A percentile compares a stretch with the other conserved stretches of the same genome.
These are phyloP conservation scores for Stratiomys singularior DNA, from an alignment of 2,888 invertebrate genomes.

Conservation along the genomic window DNA sequence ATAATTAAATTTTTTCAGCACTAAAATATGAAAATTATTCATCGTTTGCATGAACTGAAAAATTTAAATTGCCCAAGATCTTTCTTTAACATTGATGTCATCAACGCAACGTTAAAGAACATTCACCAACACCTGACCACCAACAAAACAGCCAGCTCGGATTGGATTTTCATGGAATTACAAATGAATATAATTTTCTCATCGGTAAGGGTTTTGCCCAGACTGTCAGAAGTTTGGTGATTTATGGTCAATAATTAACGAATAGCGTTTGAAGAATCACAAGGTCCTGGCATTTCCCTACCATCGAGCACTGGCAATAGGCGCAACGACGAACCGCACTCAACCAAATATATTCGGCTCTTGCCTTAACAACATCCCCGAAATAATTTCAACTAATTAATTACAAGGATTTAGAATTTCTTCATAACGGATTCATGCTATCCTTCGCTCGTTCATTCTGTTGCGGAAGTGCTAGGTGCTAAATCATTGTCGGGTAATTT, in stretches of 20 bases:
- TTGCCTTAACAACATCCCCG: slow-evolving; percentile 1
- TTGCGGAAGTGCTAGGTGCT: slow-evolving; percentile 40
- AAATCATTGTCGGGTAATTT: slow-evolving; percentile 42
- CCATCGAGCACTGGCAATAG: background rate
- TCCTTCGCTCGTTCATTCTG: slow-evolving; percentile 3
- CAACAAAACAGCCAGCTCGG: background rate
- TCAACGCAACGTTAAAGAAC: background rate
- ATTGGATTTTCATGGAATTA: slow-evolving; percentile 39
- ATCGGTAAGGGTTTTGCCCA: slow-evolving; percentile 41
- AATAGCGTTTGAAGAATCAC: slow-evolving; percentile 12
- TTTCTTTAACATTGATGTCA: too few species aligned
- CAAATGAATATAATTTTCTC: slow-evolving; percentile 42
- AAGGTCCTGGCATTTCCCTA: background rate
- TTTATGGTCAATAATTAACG: slow-evolving; percentile 44
- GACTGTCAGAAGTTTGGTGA: slow-evolving; percentile 43
- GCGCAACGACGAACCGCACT: background rate
- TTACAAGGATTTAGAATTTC: slow-evolving; percentile 41
- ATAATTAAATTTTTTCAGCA: too few species aligned
- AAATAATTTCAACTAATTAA: slow-evolving; percentile 43
- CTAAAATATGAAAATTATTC: too few species aligned
- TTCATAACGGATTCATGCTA: slow-evolving; percentile 39
- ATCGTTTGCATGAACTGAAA: too few species aligned
- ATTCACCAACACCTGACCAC: background rate
- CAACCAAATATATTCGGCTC: background rate
- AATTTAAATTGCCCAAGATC: too few species aligned